Evolutionary conservation across 2,888 invertebrate species (phyloP).

Genomic region (Magallana nippona): DNA sequence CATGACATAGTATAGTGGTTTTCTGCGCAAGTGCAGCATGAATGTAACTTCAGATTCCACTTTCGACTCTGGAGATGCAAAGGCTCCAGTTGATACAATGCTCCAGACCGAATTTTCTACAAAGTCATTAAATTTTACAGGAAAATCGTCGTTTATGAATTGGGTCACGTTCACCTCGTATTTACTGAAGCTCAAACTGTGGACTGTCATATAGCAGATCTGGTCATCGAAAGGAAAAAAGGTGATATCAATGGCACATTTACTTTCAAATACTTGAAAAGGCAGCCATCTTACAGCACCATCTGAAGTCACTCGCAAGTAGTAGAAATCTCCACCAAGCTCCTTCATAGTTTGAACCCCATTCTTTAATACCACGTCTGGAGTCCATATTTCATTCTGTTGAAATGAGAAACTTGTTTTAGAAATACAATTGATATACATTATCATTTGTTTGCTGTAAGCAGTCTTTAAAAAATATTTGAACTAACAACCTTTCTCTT

Average conservation of each 20-base stretch:
- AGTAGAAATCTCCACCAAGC: conserved; percentile 20
- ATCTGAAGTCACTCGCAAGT: not conserved
- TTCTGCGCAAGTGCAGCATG: conserved; percentile 53
- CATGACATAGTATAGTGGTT: conserved; percentile 57
- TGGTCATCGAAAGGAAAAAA: conserved; percentile 53
- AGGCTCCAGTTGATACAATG: not conserved
- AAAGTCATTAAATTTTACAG: not conserved
- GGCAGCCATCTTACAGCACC: conserved; percentile 50
- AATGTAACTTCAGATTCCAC: conserved; percentile 52
- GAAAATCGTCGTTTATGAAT: not conserved
- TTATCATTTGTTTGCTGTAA: no score
- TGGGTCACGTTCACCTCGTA: conserved; percentile 37
- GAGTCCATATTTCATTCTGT: conserved; percentile 43
- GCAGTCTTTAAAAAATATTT: no score
- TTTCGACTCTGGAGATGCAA: not conserved
- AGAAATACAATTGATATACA: no score
- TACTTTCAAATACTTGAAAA: conserved; percentile 46
- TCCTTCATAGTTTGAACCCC: not conserved
- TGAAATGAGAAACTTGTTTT: not conserved
- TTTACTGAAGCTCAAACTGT: not conserved
- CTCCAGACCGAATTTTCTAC: conserved; percentile 14
- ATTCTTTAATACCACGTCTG: conserved; percentile 39
- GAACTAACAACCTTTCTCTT: no score
- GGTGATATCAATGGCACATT: conserved; percentile 47
- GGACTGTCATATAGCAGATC: conserved; percentile 46